Evolutionary conservation across 23 tunicate genomes (phyloP).

Genomic region (Diplosoma virens): DNA sequence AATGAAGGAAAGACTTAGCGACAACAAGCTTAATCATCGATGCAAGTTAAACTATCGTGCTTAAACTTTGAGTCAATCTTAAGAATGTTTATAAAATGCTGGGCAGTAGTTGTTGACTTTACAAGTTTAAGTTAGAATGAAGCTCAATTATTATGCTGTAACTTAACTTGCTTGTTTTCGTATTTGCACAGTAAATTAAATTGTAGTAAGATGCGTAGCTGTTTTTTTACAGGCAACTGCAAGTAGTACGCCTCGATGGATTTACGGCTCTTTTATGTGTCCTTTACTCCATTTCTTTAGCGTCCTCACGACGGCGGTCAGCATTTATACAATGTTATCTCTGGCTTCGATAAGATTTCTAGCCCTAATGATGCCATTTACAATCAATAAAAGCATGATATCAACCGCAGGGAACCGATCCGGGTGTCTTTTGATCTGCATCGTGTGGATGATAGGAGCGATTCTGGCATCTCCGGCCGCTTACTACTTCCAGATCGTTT

Average conservation of each 20-base stretch:
- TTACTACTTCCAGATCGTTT: not conserved
- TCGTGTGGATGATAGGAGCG: slow-evolving; percentile 32
- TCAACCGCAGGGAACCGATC: slow-evolving; percentile 33
- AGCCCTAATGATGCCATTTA: slow-evolving; percentile 62
- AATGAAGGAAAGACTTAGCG: no score
- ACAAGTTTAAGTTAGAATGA: no score
- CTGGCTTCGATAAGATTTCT: slow-evolving; percentile 66
- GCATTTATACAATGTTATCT: slow-evolving; percentile 62
- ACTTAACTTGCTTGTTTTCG: no score
- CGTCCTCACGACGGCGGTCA: slow-evolving; percentile 28
- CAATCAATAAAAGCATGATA: slow-evolving; percentile 48
- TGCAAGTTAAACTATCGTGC: no score
- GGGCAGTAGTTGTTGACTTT: no score
- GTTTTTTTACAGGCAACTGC: not conserved
- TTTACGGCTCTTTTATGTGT: slow-evolving; percentile 36
- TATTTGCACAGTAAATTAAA: no score
- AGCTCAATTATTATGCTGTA: no score
- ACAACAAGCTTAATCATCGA: no score
- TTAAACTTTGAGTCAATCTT: no score
- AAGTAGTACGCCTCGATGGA: not conserved
- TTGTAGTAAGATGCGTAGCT: no score
- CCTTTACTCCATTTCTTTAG: slow-evolving; percentile 39
- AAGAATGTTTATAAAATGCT: no score
- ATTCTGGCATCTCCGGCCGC: slow-evolving; percentile 34
- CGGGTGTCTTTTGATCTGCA: slow-evolving; percentile 24